Evolutionary conservation across 2,113 vertebrate genomes (phyloP).

Genomic region (Bambusicola thoracicus): DNA sequence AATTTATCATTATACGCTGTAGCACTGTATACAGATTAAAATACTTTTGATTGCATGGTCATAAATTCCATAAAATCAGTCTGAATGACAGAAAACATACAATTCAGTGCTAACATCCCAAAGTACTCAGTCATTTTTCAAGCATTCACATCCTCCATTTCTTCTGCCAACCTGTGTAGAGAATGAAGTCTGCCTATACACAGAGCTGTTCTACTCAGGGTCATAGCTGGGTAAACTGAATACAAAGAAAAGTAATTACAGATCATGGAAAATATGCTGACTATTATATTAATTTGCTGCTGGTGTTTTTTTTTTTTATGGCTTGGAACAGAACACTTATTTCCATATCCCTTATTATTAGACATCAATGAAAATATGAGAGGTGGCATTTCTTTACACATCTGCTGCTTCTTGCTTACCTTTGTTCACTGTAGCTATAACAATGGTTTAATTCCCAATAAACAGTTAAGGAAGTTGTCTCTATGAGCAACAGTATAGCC

Average conservation of each 20-base stretch:
- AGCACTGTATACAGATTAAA: not conserved
- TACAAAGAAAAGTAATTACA: not conserved
- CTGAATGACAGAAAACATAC: not conserved
- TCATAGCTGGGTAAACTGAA: not conserved
- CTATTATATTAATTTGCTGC: not conserved
- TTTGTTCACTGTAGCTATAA: not conserved
- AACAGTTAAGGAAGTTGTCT: not conserved
- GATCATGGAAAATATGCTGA: not conserved
- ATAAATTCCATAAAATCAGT: not conserved
- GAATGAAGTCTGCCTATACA: not conserved
- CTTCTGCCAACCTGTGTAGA: not conserved
- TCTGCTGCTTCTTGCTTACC: not conserved
- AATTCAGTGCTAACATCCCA: not conserved
- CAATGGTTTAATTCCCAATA: too few relatives aligned
- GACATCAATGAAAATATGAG: not conserved
- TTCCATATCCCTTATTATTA: not conserved
- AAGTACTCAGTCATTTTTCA: not conserved
- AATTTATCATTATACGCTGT: not conserved
- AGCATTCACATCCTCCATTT: not conserved
- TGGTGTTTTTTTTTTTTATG: too few relatives aligned
- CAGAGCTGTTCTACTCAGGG: too few relatives aligned
- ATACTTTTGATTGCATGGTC: not conserved
- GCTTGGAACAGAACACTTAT: not conserved
- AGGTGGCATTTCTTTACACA: not conserved
- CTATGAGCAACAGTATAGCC: not conserved